Conservation (phyloP, 1,140 invertebrate genomes). For the Littorina saxatilis region DNA sequence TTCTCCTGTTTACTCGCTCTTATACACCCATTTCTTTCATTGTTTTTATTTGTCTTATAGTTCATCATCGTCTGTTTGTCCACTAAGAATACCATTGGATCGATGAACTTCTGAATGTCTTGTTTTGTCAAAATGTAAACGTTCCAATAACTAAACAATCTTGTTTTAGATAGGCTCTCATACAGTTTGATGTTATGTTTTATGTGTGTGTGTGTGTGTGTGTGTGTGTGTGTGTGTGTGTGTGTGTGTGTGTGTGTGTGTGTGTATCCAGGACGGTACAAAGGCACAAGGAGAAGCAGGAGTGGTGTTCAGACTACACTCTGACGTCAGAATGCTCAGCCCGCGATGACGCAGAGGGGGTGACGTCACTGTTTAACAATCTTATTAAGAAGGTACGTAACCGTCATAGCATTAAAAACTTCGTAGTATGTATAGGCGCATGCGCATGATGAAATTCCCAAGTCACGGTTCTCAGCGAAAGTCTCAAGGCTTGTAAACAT, state of each 20-base stretch:
- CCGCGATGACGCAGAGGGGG: constrained; percentile 36
- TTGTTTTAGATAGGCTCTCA: no score
- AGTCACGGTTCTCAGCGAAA: no score
- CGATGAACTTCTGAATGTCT: no score
- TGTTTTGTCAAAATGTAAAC: no score
- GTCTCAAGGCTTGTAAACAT: neutral
- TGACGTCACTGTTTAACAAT: constrained; percentile 15
- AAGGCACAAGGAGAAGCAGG: neutral
- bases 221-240: neutral
- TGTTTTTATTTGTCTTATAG: no score
- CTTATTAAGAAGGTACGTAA: constrained; percentile 35
- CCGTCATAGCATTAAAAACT: neutral
- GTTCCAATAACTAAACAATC: no score
- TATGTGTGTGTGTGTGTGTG: constrained; percentile 8
- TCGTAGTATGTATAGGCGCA: neutral
- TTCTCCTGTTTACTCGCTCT: no score
- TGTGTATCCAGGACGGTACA: constrained; percentile 10
- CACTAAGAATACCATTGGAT: no score
- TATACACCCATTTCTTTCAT: no score
- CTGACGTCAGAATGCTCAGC: constrained; percentile 38
- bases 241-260: neutral
- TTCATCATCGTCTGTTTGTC: no score
- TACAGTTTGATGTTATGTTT: neutral
- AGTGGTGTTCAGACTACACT: constrained; percentile 30
- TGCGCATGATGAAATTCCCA: neutral